Percentiles rank a stretch among this genome's conserved stretches.
Conservation (phyloP, 2,797 vertebrate species). For the Hozukius guyotensis region DNA sequence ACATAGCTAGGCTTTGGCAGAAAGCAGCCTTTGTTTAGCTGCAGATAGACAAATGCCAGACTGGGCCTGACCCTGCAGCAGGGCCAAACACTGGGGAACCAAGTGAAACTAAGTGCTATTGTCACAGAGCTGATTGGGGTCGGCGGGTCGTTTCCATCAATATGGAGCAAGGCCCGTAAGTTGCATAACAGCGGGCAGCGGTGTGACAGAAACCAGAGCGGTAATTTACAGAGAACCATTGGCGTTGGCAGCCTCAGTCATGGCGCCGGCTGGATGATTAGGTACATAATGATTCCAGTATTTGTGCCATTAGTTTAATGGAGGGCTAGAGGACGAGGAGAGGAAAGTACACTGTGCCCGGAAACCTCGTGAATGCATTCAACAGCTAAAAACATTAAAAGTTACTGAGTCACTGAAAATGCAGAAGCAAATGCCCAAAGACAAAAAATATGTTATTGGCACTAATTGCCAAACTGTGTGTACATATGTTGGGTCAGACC, state of each 20-base stretch:
- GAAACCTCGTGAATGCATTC: neutral
- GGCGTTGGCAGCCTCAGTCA: constrained; percentile 21
- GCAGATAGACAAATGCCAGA: constrained; percentile 38
- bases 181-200: constrained; percentile 54
- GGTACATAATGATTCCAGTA: constrained; percentile 15
- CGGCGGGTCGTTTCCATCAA: constrained; percentile 43
- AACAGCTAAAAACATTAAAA: neutral
- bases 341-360: neutral
- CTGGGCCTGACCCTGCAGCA: constrained; percentile 6
- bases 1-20: constrained; percentile 41
- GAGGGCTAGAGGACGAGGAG: neutral
- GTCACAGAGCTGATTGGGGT: constrained; percentile 53
- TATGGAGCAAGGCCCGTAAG: constrained; percentile 31
- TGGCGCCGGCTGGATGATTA: constrained; percentile 29
- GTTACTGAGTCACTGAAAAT: neutral
- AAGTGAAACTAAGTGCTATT: constrained; percentile 38
- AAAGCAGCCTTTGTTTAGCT: constrained; percentile 50
- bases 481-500: constrained; percentile 51
- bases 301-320: constrained; percentile 24
- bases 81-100: constrained; percentile 13
- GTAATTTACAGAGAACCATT: constrained; percentile 24
- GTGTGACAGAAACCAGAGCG: constrained; percentile 51
- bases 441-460: neutral
- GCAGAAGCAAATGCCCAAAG: neutral
- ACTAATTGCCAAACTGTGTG: neutral